phyloP scores from a whole-genome alignment of 2,797 vertebrate genomes.

The Poeciliopsis turneri region DNA sequence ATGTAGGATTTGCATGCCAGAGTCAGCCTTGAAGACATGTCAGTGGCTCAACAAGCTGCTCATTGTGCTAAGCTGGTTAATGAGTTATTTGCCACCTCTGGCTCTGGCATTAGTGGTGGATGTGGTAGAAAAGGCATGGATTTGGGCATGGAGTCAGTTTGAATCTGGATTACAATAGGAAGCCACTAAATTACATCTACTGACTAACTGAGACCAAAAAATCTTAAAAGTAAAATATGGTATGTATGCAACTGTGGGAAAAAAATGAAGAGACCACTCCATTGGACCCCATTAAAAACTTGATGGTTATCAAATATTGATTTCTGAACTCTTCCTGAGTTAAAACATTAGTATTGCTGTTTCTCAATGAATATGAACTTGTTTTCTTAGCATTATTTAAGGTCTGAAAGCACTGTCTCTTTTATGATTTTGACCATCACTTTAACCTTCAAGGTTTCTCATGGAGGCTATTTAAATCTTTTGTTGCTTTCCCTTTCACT shows the following conservation, averaged over 20 bases:
- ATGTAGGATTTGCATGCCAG: conserved; percentile 37
- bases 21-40: conserved; percentile 21
- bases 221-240: no score
- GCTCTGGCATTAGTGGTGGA: conserved; percentile 36
- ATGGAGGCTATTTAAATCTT: not conserved
- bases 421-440: no score
- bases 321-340: no score
- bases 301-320: no score
- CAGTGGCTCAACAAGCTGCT: conserved; percentile 48
- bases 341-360: no score
- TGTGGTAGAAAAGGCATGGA: conserved; percentile 18
- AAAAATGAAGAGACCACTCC: no score
- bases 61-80: conserved; percentile 59
- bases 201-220: not conserved
- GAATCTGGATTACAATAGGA: not conserved
- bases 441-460: not conserved
- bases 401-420: no score
- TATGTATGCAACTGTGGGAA: no score
- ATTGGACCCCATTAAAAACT: no score
- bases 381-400: no score
- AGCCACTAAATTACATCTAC: not conserved
- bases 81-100: conserved; percentile 55
- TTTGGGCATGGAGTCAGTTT: conserved; percentile 4
- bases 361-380: no score
- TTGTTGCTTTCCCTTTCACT: not conserved